Percentiles rank a stretch among this genome's conserved stretches.
These are phyloP conservation scores for Acleris cristana DNA, from an alignment of 2,888 invertebrate species.

Conservation along the genomic window DNA sequence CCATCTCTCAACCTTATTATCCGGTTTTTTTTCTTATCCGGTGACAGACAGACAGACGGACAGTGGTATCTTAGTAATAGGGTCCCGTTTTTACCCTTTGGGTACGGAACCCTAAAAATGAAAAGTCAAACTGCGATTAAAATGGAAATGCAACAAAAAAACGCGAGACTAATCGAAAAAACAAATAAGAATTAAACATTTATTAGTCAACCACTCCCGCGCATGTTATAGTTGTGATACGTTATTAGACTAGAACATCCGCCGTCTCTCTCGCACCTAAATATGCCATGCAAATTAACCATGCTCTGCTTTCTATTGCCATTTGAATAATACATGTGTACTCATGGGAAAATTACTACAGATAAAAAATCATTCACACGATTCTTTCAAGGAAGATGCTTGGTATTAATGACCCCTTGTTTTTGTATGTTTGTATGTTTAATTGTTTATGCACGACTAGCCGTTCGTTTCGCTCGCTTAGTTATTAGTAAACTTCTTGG, in stretches of 20 bases:
- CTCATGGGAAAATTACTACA: constrained; percentile 25
- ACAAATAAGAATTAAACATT: no score
- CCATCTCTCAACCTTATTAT: no score
- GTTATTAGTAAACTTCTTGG: neutral
- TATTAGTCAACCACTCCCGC: neutral
- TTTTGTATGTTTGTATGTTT: constrained; percentile 9
- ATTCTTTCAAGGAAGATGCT: constrained; percentile 9
- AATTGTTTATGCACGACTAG: constrained; percentile 4
- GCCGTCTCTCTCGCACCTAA: constrained; percentile 50
- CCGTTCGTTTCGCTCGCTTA: neutral
- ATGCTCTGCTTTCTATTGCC: constrained; percentile 59
- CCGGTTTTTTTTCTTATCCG: no score
- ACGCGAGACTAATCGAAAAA: neutral
- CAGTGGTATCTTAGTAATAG: no score
- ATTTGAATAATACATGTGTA: constrained; percentile 22
- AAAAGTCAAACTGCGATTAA: no score
- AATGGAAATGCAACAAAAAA: no score
- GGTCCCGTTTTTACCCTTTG: no score
- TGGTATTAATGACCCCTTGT: constrained; percentile 20
- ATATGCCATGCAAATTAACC: constrained; percentile 58
- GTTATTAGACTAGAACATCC: constrained; percentile 18
- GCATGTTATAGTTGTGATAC: neutral
- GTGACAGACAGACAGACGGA: no score
- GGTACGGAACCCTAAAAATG: no score
- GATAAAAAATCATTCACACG: constrained; percentile 33